Evolutionary conservation across 2,113 vertebrate species (phyloP).

Genomic region (Barbus barbus): DNA sequence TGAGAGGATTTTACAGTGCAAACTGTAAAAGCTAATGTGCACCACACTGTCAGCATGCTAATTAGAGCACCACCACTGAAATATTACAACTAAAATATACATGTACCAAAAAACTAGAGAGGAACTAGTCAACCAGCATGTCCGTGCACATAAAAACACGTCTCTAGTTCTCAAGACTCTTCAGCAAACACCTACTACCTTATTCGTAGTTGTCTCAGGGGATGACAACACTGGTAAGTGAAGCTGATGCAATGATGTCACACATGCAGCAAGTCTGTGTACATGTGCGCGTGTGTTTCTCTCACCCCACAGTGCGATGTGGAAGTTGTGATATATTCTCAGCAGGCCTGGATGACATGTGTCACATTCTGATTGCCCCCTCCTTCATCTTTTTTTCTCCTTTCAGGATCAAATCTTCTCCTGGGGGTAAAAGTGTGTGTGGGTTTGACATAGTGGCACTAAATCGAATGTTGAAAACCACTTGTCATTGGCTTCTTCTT

Average conservation of each 20-base stretch:
- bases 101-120: slow-evolving; percentile 2
- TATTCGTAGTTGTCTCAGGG: slow-evolving; percentile 32
- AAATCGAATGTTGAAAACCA: slow-evolving; percentile 16
- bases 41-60: slow-evolving; percentile 4
- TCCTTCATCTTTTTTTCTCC: background rate
- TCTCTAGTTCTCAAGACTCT: slow-evolving; percentile 33
- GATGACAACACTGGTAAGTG: slow-evolving; percentile 39
- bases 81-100: background rate
- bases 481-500: slow-evolving; percentile 22
- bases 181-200: slow-evolving; percentile 33
- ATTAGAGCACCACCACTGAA: slow-evolving; percentile 8
- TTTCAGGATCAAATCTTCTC: slow-evolving; percentile 23
- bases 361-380: background rate
- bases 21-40: background rate
- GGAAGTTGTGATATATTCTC: slow-evolving; percentile 24
- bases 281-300: slow-evolving; percentile 35
- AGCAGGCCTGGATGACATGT: background rate
- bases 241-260: slow-evolving; percentile 41
- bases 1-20: slow-evolving; percentile 10
- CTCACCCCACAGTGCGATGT: background rate
- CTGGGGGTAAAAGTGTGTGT: background rate
- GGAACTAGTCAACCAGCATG: slow-evolving; percentile 6
- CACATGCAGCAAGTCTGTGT: slow-evolving; percentile 26
- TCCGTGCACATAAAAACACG: slow-evolving; percentile 20
- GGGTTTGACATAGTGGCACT: slow-evolving; percentile 9